Base-by-base conservation (phyloP, 2,888 invertebrate species). In the Tenthredo scrophulariae region DNA sequence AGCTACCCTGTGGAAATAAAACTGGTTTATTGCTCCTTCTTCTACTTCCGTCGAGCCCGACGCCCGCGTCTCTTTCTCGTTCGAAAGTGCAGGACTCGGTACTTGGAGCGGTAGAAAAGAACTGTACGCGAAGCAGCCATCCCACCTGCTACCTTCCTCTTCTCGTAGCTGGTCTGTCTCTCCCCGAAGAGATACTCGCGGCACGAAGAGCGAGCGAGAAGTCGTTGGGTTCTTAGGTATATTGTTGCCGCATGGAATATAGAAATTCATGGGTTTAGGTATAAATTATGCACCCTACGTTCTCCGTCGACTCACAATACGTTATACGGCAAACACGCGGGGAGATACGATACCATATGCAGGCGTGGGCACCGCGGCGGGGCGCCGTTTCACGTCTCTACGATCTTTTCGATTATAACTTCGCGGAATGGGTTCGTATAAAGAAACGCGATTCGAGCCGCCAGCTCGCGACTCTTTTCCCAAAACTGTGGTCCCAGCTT, bases 281-380 rank as follows among this genome's bases (percentile, higher is more conserved):
- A 90, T 90, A 91, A 91, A 90, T 91, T 92, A 92, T 92, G 91
- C 91, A 91, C 90, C 90, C 90, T 88, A 84, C 85, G 87, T 86
- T 86, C 86, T 85, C 87, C 88, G 87, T 86, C 88, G 87, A 87
- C 82, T 77, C 85, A 79, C 77, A 70, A 72, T 85, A 80, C 79
- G 85, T 80, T 80, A 79, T 79, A 82, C 50, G 50, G 67, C 58
- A 85, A 85, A 85, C 85, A 85, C 85, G 40, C 43, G 67, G 67
- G 54, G 72, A 87, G 90, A 91, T 89, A 89, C 89, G 90, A 91
- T 90, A 91, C 90, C 91, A 89, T 91, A 90, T 90, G 91, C 90
- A 88, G 88, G 87, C 85, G 87, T 86, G 86, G 87, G 87, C 88
- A 88, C 18, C 83, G 26, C 83, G 77, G 54, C 77, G 22, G 26